A percentile compares a stretch with the other conserved stretches of the same genome.
These are phyloP conservation scores for Muscicapa striata DNA, from an alignment of 2,797 vertebrate genomes.

Conservation along the genomic window DNA sequence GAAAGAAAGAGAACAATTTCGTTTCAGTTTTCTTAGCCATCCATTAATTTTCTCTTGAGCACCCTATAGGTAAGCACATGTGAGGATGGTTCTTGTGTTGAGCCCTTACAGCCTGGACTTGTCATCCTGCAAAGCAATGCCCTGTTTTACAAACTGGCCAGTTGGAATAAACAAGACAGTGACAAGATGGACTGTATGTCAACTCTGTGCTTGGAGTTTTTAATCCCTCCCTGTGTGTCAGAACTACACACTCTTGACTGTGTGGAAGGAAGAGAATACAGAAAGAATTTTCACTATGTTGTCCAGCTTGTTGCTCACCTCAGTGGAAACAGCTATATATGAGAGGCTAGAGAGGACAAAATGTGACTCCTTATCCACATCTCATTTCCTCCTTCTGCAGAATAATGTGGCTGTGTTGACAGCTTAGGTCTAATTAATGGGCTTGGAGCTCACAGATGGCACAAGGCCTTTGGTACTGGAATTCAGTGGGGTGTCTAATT, in stretches of 20 bases:
- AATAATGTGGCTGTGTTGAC: background rate
- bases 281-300: background rate
- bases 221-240: background rate
- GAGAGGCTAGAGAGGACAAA: background rate
- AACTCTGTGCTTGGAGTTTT: background rate
- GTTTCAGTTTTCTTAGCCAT: background rate
- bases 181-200: background rate
- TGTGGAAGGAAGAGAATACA: background rate
- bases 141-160: background rate
- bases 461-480: conserved; percentile 5
- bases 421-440: conserved; percentile 23
- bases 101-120: background rate
- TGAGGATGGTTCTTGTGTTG: background rate
- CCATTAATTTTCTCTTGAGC: background rate
- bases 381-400: background rate
- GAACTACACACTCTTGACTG: background rate
- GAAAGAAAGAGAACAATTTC: background rate
- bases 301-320: background rate
- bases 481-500: conserved; percentile 32
- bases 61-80: background rate
- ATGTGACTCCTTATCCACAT: background rate
- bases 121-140: background rate
- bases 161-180: background rate
- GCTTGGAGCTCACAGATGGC: conserved; percentile 48
- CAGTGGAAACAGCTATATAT: background rate